phyloP scores from a whole-genome alignment of 2,797 vertebrate genomes.

The Sparidentex hasta region DNA sequence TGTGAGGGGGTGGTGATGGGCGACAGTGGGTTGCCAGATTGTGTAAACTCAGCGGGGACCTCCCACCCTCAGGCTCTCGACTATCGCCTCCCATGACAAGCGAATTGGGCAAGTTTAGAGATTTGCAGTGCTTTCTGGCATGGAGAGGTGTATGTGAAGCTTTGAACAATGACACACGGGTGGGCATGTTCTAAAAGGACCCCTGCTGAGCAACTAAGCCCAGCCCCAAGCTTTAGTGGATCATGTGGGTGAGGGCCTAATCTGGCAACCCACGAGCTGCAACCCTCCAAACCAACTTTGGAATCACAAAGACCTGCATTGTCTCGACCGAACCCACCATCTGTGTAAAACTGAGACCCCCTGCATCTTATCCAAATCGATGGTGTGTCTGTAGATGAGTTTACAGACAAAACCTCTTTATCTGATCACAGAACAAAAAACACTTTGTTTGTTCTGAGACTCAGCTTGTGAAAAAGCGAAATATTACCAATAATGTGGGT shows the following conservation, averaged over 20 bases:
- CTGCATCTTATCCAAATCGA: conserved; percentile 41
- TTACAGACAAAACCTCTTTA: conserved; percentile 50
- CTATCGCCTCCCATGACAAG: conserved; percentile 75
- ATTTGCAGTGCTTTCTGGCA: conserved; percentile 68
- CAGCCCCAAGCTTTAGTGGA: conserved; percentile 70
- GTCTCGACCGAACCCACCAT: conserved; percentile 71
- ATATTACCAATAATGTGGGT: conserved; percentile 18
- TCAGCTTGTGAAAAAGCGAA: conserved; percentile 31
- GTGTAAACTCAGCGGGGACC: conserved; percentile 83
- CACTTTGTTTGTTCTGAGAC: conserved; percentile 51
- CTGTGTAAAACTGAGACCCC: conserved; percentile 70
- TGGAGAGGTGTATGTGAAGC: conserved; percentile 66
- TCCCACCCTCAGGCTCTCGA: conserved; percentile 81
- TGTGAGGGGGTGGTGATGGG: conserved; percentile 59
- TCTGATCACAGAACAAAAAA: conserved; percentile 48
- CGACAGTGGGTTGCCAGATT: conserved; percentile 73
- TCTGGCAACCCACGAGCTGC: conserved; percentile 82
- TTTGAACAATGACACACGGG: conserved; percentile 84
- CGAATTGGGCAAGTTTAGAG: conserved; percentile 73
- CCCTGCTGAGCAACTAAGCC: conserved; percentile 76
- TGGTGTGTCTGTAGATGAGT: conserved; percentile 30
- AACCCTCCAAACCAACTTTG: conserved; percentile 78
- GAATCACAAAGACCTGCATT: conserved; percentile 77
- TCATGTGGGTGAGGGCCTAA: conserved; percentile 83
- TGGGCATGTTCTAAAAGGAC: conserved; percentile 74